phyloP scores from a whole-genome alignment of 2,888 invertebrate species.

The Helleia helle region DNA sequence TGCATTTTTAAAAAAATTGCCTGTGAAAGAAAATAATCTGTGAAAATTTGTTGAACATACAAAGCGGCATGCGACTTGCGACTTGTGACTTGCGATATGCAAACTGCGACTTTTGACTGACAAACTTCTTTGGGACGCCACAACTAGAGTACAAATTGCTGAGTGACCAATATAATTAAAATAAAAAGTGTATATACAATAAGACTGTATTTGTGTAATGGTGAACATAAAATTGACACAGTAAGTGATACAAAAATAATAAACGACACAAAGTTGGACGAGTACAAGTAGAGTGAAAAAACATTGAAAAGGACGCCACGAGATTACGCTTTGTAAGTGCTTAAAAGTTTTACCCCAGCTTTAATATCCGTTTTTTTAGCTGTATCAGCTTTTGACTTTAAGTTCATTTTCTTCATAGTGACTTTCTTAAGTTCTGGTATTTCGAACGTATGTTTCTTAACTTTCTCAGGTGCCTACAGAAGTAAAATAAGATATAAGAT shows the following conservation, averaged over 20 bases:
- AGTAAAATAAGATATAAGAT: conserved; percentile 8
- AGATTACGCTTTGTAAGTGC: conserved; percentile 16
- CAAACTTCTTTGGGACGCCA: conserved; percentile 13
- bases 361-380: conserved; percentile 28
- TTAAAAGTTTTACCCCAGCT: conserved; percentile 47
- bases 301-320: conserved; percentile 20
- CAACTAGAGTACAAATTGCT: conserved; percentile 27
- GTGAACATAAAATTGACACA: conserved; percentile 13
- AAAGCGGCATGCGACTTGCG: conserved; percentile 53
- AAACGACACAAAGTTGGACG: conserved; percentile 8
- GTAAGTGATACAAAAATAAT: conserved; percentile 5
- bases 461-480: conserved; percentile 9
- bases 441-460: conserved; percentile 8
- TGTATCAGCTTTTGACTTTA: conserved; percentile 4
- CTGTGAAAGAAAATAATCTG: conserved; percentile 13
- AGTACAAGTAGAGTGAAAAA: conserved; percentile 16
- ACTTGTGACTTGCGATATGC: conserved; percentile 44
- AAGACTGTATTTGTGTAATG: conserved; percentile 10
- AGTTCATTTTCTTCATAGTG: conserved; percentile 7
- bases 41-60: conserved; percentile 29
- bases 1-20: neutral
- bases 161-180: conserved; percentile 8
- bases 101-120: conserved; percentile 37
- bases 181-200: conserved; percentile 13
- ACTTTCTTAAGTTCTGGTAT: conserved; percentile 12